phyloP scores from a whole-genome alignment of 2,113 vertebrate species.

The Piprites chloris region DNA sequence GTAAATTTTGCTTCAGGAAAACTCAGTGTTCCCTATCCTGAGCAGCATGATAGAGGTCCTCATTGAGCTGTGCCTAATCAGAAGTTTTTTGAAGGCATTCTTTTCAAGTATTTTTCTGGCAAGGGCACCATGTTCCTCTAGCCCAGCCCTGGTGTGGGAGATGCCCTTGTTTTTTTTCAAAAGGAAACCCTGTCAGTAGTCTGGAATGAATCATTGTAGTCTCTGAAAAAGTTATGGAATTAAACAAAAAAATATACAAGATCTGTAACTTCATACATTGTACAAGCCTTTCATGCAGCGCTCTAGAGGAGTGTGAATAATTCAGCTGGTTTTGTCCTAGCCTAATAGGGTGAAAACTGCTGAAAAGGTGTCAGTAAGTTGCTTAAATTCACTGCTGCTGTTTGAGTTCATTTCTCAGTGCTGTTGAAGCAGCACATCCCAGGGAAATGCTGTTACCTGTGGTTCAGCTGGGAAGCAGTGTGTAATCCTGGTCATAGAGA shows the following conservation, averaged over 20 bases:
- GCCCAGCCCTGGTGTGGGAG: rapidly evolving
- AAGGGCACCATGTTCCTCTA: background rate
- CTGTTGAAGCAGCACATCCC: background rate
- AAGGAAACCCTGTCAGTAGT: background rate
- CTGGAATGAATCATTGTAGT: background rate
- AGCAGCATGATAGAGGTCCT: background rate
- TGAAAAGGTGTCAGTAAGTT: background rate
- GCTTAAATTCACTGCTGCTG: background rate
- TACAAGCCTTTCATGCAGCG: background rate
- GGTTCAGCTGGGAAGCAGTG: background rate
- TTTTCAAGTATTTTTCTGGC: background rate
- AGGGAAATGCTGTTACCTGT: background rate
- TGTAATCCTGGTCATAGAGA: background rate
- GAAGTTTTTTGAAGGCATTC: background rate
- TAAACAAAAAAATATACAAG: background rate
- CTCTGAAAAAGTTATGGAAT: background rate
- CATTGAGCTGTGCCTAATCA: background rate
- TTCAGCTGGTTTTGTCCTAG: background rate
- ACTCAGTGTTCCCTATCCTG: background rate
- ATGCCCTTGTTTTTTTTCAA: background rate
- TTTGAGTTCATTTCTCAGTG: background rate
- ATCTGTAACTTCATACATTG: background rate
- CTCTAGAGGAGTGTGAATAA: background rate
- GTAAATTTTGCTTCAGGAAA: background rate
- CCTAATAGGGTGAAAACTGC: background rate